Conservation (phyloP, 2,888 invertebrate species). For the Flexamia atlantica region DNA sequence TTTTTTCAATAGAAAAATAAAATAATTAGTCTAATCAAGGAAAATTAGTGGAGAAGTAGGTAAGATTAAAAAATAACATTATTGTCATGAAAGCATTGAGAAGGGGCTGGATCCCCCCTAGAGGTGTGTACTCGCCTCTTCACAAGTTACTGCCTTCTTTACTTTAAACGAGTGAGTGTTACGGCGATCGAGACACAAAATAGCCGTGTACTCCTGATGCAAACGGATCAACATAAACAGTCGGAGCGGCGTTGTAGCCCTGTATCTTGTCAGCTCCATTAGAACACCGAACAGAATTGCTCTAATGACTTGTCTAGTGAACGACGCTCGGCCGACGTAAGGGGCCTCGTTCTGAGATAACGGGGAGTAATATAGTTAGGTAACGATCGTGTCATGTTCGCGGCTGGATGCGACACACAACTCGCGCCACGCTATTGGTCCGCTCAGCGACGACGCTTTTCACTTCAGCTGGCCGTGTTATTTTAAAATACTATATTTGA, state of each 20-base stretch:
- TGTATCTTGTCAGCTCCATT: constrained; percentile 20
- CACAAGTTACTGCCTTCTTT: too few species aligned
- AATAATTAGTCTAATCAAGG: too few species aligned
- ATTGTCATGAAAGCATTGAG: too few species aligned
- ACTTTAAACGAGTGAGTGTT: background rate
- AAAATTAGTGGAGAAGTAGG: too few species aligned
- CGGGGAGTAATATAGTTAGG: constrained; percentile 25
- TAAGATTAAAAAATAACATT: too few species aligned
- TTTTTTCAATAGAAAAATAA: too few species aligned
- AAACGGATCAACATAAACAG: background rate
- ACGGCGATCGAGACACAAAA: background rate
- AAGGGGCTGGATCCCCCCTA: too few species aligned
- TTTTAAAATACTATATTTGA: too few species aligned
- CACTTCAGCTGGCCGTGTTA: too few species aligned
- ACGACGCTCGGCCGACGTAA: constrained; percentile 19
- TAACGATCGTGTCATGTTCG: background rate
- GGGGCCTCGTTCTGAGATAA: background rate
- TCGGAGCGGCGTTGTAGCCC: background rate
- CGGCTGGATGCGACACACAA: background rate
- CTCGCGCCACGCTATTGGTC: background rate
- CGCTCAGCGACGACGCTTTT: background rate
- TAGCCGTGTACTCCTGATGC: background rate
- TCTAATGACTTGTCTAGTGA: constrained; percentile 41
- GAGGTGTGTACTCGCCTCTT: too few species aligned
- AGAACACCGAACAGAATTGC: constrained; percentile 31